Conservation (phyloP, 2,797 vertebrate species). For the Macropus fuliginosus region DNA sequence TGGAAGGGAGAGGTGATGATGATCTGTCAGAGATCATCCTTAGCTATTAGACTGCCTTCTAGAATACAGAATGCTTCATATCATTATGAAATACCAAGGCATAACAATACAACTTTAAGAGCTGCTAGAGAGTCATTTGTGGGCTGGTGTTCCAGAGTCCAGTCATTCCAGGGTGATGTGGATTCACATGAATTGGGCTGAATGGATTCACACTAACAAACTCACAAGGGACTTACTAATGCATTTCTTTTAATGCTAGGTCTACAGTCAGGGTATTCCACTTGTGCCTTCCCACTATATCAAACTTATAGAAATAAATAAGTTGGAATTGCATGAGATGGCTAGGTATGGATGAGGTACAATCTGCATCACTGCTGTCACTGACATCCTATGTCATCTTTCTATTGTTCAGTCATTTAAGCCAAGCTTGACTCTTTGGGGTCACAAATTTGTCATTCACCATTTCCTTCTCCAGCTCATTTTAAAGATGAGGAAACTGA, state of each 20-base stretch:
- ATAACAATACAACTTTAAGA: neutral
- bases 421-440: neutral
- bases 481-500: neutral
- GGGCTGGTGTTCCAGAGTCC: neutral
- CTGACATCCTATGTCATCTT: neutral
- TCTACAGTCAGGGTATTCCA: neutral
- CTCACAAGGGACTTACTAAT: neutral
- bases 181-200: neutral
- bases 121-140: neutral
- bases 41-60: neutral
- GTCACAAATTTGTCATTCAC: neutral
- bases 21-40: neutral
- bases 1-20: neutral
- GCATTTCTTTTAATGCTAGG: neutral
- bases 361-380: neutral
- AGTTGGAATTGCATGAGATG: neutral
- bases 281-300: neutral
- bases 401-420: neutral
- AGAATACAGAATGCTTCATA: neutral
- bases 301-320: neutral
- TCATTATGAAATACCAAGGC: neutral
- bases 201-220: neutral
- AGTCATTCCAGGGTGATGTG: neutral
- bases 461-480: neutral
- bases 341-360: neutral